Percentiles rank a stretch among this genome's conserved stretches.
Evolutionary conservation across 2,888 invertebrate genomes (phyloP).

Genomic region (Drosophila demipolita): DNA sequence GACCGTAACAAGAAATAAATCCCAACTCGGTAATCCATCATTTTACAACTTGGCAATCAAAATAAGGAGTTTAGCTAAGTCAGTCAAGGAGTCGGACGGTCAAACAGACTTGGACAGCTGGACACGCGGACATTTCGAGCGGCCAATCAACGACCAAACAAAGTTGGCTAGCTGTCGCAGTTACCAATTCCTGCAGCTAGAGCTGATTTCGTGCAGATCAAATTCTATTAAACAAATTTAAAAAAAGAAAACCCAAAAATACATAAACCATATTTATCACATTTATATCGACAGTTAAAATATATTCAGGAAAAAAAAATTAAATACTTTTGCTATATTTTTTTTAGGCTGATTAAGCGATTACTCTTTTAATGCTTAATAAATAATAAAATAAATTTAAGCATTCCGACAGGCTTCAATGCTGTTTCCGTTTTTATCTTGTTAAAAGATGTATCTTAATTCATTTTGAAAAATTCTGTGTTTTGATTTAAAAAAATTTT

Average conservation of each 20-base stretch:
- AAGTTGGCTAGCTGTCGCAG: conserved; percentile 38
- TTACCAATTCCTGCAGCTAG: conserved; percentile 15
- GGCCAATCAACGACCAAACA: conserved; percentile 68
- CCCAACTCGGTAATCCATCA: conserved; percentile 80
- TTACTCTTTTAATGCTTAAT: background rate
- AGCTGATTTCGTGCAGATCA: conserved; percentile 21
- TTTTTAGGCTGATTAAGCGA: background rate
- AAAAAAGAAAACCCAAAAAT: background rate
- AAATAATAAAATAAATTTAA: background rate
- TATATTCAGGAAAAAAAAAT: background rate
- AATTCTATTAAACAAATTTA: background rate
- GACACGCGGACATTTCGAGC: conserved; percentile 36
- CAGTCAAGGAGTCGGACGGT: conserved; percentile 47
- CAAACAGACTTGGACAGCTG: background rate
- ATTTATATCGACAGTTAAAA: background rate
- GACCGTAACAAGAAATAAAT: conserved; percentile 80
- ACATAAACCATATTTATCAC: background rate
- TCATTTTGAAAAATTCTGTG: background rate
- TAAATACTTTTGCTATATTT: background rate
- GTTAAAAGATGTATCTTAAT: background rate
- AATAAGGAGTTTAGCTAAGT: conserved; percentile 79
- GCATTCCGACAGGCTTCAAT: too few relatives aligned
- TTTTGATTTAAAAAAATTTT: background rate
- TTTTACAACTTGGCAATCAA: conserved; percentile 79
- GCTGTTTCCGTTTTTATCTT: background rate